Base-by-base conservation (phyloP, 2,888 invertebrate genomes). In the Epistrophe eligans region DNA sequence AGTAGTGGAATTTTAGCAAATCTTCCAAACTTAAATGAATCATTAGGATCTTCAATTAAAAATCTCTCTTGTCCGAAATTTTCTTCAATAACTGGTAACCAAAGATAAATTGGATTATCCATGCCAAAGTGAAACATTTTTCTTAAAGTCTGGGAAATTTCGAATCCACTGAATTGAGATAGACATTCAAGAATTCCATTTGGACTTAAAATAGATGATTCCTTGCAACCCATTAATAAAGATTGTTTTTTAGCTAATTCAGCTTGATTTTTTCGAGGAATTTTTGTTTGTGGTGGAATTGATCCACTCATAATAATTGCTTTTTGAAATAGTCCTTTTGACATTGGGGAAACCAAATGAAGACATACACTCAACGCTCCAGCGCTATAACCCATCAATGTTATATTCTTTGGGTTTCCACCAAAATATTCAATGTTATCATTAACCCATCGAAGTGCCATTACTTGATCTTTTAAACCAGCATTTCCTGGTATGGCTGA, bases 391-490 rank as follows among this genome's bases (percentile, higher is more conserved):
- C 95, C 95, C 71, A 93, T 90, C 11, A 95, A 91, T 0, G 94
- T 94, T 0, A 95, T 93, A 28, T 91, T 90, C 40, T 93, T 91
- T 0, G 94, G 92, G 89, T 95, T 93, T 13, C 95, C 95, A 6
- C 94, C 94, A 89, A 94, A 95, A 0, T 92, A 88, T 15, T 89
- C 91, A 45, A 95, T 94, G 77, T 94, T 94, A 15, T 93, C 90
- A 76, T 93, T 91, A 0, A 94, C 91, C 94, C 94, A 95, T 89
- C 93, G 93, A 19, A 95, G 89, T 0, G 93, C 94, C 28, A 91
- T 90, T 0, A 94, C 94, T 91, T 95, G 95, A 89, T 95, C 95
- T 89, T 94, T 95, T 7, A 95, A 89, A 0, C 94, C 95, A n/a
- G 93, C 92, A 90, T 95, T 95, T 4, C 94, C 95, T 0, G 94